phyloP scores from a whole-genome alignment of 2,888 invertebrate species.

The Epistrophella euchroma region DNA sequence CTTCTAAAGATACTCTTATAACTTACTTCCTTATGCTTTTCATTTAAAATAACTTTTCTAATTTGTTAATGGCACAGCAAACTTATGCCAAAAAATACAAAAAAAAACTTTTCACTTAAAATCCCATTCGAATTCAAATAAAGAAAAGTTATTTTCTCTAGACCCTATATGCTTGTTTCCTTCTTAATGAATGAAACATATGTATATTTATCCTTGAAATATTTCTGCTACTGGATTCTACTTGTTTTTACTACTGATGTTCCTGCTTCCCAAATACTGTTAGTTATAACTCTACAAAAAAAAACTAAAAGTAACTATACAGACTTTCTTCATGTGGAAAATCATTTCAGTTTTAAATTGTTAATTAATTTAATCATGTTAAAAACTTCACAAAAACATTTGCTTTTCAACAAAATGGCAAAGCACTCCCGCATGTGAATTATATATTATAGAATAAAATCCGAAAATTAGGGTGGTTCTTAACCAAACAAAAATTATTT shows the following conservation, averaged over 20 bases:
- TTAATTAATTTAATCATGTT: conserved; percentile 68
- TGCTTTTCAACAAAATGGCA: conserved; percentile 42
- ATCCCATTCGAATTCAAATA: conserved; percentile 46
- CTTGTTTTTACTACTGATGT: neutral
- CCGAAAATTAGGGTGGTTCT: too few species aligned
- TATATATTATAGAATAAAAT: too few species aligned
- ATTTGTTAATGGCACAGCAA: conserved; percentile 52
- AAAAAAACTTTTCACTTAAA: conserved; percentile 54
- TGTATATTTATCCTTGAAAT: conserved; percentile 35
- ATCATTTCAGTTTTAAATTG: conserved; percentile 60
- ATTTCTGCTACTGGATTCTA: neutral
- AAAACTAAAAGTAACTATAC: neutral
- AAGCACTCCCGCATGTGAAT: neutral
- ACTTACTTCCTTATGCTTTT: conserved; percentile 15
- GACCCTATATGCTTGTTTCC: conserved; percentile 2
- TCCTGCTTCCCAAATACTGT: neutral
- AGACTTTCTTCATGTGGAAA: conserved; percentile 31
- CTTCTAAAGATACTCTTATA: neutral
- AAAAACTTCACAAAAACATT: conserved; percentile 59
- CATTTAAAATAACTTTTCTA: conserved; percentile 28
- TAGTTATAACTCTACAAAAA: neutral
- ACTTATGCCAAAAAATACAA: conserved; percentile 4
- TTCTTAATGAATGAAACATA: conserved; percentile 15
- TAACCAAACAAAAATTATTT: too few species aligned
- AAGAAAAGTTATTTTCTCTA: conserved; percentile 41